Evolutionary conservation across 23 tunicate species (phyloP).

Genomic region (Trididemnum miniatum): DNA sequence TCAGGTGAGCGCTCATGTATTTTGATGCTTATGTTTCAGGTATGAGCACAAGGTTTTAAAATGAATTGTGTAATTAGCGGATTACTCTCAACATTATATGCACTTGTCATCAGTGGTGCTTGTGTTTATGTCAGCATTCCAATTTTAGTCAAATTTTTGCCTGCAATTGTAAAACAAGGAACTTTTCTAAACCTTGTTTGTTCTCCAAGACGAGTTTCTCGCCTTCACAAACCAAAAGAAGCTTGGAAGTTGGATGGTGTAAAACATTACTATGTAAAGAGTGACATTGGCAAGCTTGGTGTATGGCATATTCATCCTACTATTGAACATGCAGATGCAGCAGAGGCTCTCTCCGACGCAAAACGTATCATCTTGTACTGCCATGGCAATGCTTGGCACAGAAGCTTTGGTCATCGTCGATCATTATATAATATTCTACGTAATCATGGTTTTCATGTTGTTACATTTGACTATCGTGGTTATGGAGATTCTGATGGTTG

Average conservation of each 20-base stretch:
- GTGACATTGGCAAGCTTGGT: slow-evolving; percentile 51
- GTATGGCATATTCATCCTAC: slow-evolving; percentile 72
- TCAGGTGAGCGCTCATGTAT: too few species aligned
- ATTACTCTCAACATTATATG: background rate
- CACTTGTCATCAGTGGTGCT: background rate
- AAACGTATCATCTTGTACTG: slow-evolving; percentile 64
- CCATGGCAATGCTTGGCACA: slow-evolving; percentile 82
- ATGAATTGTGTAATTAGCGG: background rate
- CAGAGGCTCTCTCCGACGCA: slow-evolving; percentile 25
- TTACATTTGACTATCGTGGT: slow-evolving; percentile 89
- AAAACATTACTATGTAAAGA: slow-evolving; percentile 14
- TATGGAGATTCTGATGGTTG: slow-evolving; percentile 88
- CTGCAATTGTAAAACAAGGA: slow-evolving; percentile 40
- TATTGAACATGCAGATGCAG: background rate
- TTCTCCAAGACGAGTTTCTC: slow-evolving; percentile 17
- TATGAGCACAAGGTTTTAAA: too few species aligned
- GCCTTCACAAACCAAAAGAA: slow-evolving; percentile 35
- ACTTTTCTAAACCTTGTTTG: slow-evolving; percentile 57
- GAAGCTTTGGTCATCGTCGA: slow-evolving; percentile 68
- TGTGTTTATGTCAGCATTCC: slow-evolving; percentile 38
- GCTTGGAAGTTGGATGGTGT: slow-evolving; percentile 34
- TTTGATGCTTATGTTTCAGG: too few species aligned
- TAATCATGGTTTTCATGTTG: slow-evolving; percentile 48
- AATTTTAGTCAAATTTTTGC: slow-evolving; percentile 33
- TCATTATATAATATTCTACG: slow-evolving; percentile 31